Evolutionary conservation across 2,113 vertebrate species (phyloP).

Genomic region (Spermophilus dauricus): DNA sequence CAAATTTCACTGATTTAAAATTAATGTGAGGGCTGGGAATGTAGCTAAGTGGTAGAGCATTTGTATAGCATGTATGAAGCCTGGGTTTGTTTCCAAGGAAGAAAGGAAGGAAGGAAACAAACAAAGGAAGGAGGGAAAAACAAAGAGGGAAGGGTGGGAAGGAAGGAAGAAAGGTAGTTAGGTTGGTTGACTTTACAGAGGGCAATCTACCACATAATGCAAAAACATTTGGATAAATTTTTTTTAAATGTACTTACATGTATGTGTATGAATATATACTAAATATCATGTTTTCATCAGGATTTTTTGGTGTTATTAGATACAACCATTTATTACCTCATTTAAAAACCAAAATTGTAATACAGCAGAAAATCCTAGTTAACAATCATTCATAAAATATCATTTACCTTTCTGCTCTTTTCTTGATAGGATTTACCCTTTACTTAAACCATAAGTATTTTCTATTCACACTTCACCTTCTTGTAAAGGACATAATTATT

Average conservation of each 20-base stretch:
- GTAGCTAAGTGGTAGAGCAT: too few species aligned
- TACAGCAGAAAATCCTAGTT: conserved; percentile 16
- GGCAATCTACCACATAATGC: neutral
- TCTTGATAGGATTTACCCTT: neutral
- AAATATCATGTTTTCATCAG: neutral
- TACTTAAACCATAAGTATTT: conserved; percentile 46
- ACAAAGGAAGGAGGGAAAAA: neutral
- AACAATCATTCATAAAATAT: neutral
- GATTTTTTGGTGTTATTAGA: neutral
- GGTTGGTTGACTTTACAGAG: too few species aligned
- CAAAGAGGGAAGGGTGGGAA: too few species aligned
- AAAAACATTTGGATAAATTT: conserved; percentile 33
- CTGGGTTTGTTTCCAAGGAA: too few species aligned
- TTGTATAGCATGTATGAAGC: too few species aligned
- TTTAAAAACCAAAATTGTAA: neutral
- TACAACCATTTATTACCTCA: conserved; percentile 30
- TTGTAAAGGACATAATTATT: neutral
- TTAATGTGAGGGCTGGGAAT: neutral
- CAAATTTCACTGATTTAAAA: conserved; percentile 51
- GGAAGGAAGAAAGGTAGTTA: too few species aligned
- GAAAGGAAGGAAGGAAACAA: neutral
- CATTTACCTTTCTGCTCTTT: neutral
- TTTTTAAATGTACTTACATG: neutral
- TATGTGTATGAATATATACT: neutral
- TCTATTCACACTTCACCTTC: neutral